Percentiles rank a stretch among this genome's conserved stretches.
Evolutionary conservation across 1,140 invertebrate species (phyloP).

Genomic region (Dendroctonus valens): DNA sequence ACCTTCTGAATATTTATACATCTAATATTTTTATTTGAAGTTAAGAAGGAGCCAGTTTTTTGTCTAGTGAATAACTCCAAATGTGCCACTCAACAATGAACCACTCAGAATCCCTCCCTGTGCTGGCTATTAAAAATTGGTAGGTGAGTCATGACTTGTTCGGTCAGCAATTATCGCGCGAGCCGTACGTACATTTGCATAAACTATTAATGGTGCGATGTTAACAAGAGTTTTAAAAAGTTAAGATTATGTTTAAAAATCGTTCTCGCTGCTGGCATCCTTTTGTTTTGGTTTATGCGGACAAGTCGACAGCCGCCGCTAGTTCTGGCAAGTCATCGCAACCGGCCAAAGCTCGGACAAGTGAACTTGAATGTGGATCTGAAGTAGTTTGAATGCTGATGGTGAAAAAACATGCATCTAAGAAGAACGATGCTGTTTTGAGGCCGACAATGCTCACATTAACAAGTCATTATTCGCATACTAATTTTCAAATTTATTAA

Average conservation of each 20-base stretch:
- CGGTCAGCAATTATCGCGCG: constrained; percentile 13
- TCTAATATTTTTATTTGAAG: no score
- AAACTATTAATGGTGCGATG: constrained; percentile 24
- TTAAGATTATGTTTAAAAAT: constrained; percentile 14
- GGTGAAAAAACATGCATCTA: no score
- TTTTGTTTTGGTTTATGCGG: constrained; percentile 11
- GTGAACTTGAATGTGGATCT: constrained; percentile 6
- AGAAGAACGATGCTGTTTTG: no score
- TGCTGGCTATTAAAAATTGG: background rate
- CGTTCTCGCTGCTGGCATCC: constrained; percentile 12
- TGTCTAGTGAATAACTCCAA: no score
- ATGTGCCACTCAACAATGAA: no score
- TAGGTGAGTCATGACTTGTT: constrained; percentile 10
- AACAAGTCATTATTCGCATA: no score
- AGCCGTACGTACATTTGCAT: constrained; percentile 18
- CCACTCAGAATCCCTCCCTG: no score
- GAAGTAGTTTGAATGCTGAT: constrained; percentile 9
- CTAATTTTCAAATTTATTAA: no score
- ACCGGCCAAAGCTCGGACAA: background rate
- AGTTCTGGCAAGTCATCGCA: constrained; percentile 12
- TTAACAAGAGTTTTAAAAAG: constrained; percentile 26
- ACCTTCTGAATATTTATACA: no score
- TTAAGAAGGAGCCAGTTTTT: no score
- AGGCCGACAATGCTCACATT: no score
- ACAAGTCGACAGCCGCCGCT: constrained; percentile 8